Evolutionary conservation across 2,797 vertebrate species (phyloP), one percentile per base, ranked within the genome.

Genomic region (Decapterus maruadsi): DNA sequence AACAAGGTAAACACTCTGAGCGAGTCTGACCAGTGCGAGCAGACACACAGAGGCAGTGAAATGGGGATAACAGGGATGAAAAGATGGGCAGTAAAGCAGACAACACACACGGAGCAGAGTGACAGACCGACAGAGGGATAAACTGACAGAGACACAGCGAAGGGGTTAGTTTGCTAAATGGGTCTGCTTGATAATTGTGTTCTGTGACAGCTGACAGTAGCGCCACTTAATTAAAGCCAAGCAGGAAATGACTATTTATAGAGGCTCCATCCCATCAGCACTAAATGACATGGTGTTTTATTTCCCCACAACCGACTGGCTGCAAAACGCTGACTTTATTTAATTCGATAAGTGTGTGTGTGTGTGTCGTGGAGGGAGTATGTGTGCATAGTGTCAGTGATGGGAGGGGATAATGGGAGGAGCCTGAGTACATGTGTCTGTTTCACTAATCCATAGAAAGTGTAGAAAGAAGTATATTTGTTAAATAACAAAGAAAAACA

Each of bases 191-290:
- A 93, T 94, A 93, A 95, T 94, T 94, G 91, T 91, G 87, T 83
- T 92, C 90, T 86, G 84, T 91, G 93, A 94, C 93, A 93, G 92
- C 91, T 93, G 92, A 94, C 93, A 94, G 91, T 90, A 90, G 90
- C 80, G 83, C 77, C 90, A 94, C 93, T 95, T 95, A 94, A 95
- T 95, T 95, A 95, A 95, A 93, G 89, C 88, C 89, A 87, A 94
- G 92, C 91, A 93, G 92, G 92, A 94, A 91, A 91, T 90, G 75
- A 89, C 92, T 94, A 93, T 94, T 93, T 93, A 93, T 94, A 93
- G 91, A 84, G 74, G 75, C 84, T 80, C 88, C 85, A 92, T 93
- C 90, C 90, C 91, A 93, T 93, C 92, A 92, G 89, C 85, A 83
- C 89, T 92, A 93, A 92, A 92, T 93, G 90, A 88, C 91, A 92